Evolutionary conservation across 2,797 vertebrate genomes (phyloP).

Genomic region (Peromyscus attwateri): DNA sequence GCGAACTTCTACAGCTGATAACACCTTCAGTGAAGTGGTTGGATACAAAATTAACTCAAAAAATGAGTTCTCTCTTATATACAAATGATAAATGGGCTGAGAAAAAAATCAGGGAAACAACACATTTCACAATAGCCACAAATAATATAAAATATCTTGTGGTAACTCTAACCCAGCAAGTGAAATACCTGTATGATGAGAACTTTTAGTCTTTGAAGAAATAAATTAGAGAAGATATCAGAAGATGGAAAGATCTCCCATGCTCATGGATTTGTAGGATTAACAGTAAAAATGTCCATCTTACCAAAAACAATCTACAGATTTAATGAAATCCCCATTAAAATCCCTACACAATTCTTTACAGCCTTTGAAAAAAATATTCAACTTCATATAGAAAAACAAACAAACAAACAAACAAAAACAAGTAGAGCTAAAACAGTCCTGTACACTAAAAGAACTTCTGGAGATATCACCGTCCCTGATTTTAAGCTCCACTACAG

Average conservation of each 20-base stretch:
- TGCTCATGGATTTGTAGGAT: neutral
- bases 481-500: neutral
- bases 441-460: neutral
- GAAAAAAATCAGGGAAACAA: neutral
- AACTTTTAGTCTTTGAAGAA: neutral
- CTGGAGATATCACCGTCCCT: neutral
- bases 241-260: neutral
- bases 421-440: neutral
- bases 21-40: neutral
- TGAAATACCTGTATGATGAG: neutral
- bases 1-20: neutral
- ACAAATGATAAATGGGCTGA: too few species aligned
- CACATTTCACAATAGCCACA: neutral
- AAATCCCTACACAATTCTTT: neutral
- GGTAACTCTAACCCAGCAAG: neutral
- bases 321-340: neutral
- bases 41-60: neutral
- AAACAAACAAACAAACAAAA: neutral
- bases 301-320: neutral
- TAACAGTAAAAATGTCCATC: neutral
- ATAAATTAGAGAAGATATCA: neutral
- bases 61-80: too few species aligned
- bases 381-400: neutral
- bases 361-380: neutral
- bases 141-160: neutral